Evolutionary conservation across 2,113 vertebrate genomes (phyloP).

Genomic region (Cyprinodon variegatus): DNA sequence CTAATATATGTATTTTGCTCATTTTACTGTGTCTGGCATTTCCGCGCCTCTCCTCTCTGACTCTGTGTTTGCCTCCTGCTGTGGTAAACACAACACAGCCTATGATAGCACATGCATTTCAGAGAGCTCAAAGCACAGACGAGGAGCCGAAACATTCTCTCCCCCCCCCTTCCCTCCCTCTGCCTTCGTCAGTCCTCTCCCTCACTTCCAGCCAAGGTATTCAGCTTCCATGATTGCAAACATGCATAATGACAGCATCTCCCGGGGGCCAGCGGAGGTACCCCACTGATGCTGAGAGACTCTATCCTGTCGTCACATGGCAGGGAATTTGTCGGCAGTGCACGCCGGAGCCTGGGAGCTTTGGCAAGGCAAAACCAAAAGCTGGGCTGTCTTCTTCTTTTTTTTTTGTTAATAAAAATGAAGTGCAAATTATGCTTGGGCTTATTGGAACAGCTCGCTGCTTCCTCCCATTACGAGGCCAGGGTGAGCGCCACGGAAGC

Average conservation of each 20-base stretch:
- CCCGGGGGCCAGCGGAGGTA: constrained; percentile 83
- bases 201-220: constrained; percentile 84
- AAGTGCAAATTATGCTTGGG: constrained; percentile 84
- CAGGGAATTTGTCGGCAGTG: constrained; percentile 71
- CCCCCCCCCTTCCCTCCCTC: constrained; percentile 24
- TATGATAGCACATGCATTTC: constrained; percentile 82
- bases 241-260: constrained; percentile 89
- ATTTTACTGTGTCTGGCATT: constrained; percentile 80
- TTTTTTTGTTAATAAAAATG: constrained; percentile 84
- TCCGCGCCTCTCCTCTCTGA: constrained; percentile 70
- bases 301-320: constrained; percentile 84
- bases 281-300: constrained; percentile 75
- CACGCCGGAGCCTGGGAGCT: constrained; percentile 64
- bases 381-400: constrained; percentile 81
- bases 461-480: constrained; percentile 86
- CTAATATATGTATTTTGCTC: constrained; percentile 85
- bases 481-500: constrained; percentile 81
- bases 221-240: constrained; percentile 85
- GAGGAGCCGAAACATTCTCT: constrained; percentile 71
- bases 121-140: constrained; percentile 73
- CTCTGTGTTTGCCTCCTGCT: constrained; percentile 80
- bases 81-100: constrained; percentile 82
- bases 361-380: constrained; percentile 76
- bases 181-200: constrained; percentile 63
- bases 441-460: constrained; percentile 80